Evolutionary conservation across 2,888 invertebrate species (phyloP).

Genomic region (Scaptomyza parva): DNA sequence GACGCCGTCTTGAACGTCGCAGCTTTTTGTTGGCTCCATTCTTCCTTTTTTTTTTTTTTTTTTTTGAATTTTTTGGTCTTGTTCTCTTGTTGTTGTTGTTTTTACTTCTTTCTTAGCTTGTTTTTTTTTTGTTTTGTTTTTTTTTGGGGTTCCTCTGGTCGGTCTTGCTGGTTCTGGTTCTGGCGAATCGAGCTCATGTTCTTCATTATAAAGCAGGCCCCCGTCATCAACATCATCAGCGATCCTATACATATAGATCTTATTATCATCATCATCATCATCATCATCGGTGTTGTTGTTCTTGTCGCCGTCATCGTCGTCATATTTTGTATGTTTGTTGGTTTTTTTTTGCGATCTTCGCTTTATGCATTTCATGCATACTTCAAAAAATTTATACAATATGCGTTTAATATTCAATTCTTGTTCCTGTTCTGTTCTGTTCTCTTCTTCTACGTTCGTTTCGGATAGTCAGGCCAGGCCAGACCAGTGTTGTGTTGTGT

Average conservation of each 20-base stretch:
- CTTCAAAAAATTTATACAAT: conserved; percentile 63
- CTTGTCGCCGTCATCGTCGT: conserved; percentile 34
- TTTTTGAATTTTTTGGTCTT: conserved; percentile 36
- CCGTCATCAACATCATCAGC: conserved; percentile 49
- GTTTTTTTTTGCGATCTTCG: conserved; percentile 58
- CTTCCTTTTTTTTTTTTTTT: conserved; percentile 50
- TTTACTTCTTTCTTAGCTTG: no score
- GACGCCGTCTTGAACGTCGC: conserved; percentile 72
- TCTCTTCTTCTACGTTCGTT: conserved; percentile 23
- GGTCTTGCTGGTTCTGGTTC: conserved; percentile 44
- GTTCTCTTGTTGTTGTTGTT: conserved; percentile 32
- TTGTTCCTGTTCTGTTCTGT: conserved; percentile 63
- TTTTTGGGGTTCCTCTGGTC: conserved; percentile 60
- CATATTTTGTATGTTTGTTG: conserved; percentile 35
- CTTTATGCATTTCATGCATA: conserved; percentile 75
- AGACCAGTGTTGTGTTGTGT: conserved; percentile 9
- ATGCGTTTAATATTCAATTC: conserved; percentile 72
- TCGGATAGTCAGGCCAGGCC: no score
- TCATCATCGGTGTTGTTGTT: conserved; percentile 31
- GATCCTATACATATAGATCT: conserved; percentile 21
- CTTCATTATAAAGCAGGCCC: conserved; percentile 69
- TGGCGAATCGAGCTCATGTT: conserved; percentile 72
- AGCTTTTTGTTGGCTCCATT: conserved; percentile 57
- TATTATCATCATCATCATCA: conserved; percentile 37
- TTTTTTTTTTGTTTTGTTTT: not conserved